Percentiles rank a stretch among this genome's conserved stretches.
phyloP scores from a whole-genome alignment of 37 sponge, comb jelly and placozoan species.

The Eunapius fragilis region DNA sequence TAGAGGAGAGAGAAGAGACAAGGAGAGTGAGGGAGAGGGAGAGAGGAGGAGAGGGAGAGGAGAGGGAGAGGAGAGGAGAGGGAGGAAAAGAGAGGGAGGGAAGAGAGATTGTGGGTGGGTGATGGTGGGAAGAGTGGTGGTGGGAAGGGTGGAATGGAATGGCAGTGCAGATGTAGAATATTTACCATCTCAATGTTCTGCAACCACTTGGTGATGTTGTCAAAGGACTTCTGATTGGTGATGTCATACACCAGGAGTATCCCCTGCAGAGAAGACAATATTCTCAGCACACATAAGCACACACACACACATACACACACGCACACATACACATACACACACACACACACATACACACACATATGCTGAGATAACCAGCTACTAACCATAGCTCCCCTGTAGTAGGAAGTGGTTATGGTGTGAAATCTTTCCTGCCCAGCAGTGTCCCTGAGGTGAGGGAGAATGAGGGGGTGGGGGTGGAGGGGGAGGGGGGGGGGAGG shows the following conservation, averaged over 20 bases:
- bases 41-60: not conserved
- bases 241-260: slow-evolving; percentile 98
- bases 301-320: not conserved
- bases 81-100: not conserved
- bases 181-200: slow-evolving; percentile 93
- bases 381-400: slow-evolving; percentile 95
- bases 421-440: slow-evolving; percentile 97
- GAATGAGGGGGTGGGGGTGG: too few relatives aligned
- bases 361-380: not conserved
- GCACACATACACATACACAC: not conserved
- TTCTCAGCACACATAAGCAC: slow-evolving; percentile 5
- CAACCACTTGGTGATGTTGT: slow-evolving; percentile 95
- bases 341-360: not conserved
- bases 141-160: not conserved
- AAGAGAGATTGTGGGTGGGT: not conserved
- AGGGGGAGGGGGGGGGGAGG: not conserved
- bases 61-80: not conserved
- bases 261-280: slow-evolving; percentile 53
- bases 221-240: slow-evolving; percentile 90
- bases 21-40: too few relatives aligned
- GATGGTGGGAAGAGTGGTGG: not conserved
- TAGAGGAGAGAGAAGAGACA: too few relatives aligned
- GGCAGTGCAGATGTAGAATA: not conserved
- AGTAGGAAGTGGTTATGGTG: slow-evolving; percentile 97
- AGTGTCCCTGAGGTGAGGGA: slow-evolving; percentile 76